Base-by-base conservation (phyloP, 2,888 invertebrate species). In the Carterocephalus palaemon region DNA sequence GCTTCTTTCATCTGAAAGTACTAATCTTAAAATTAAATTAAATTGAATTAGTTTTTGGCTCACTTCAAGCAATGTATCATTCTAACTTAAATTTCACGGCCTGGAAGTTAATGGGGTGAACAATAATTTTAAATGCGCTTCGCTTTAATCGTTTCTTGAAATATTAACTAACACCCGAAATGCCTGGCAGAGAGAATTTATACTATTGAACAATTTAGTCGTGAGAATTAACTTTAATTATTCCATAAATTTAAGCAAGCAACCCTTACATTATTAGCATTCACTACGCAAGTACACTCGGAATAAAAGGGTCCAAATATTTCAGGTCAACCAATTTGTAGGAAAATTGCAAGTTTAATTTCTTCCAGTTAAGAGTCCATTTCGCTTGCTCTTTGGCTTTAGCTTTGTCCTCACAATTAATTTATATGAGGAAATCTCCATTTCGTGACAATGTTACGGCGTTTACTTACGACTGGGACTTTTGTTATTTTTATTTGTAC, bases 231-330 rank as follows among this genome's bases (percentile, higher is more conserved):
- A 80, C 68, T 80, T 79, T 75, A 82, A 83, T 81, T 78, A 80
- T 82, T 75, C 76, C 70, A 80, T 82, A 77, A 83, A 82, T 83
- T 81, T 70, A 63, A 77, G 74, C 70, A 64, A 71, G 69, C 70
- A 63, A 72, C 77, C 74, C 75, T 75, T 74, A 75, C 77, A 75
- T 84, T 78, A 81, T 84, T 83, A 83, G 73, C 79, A 82, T 83
- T 83, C 81, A 79, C 70, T 59, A 68, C 75, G 75, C 72, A 66
- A 79, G 77, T 77, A 77, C 71, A 74, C 60, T 57, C 57, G 67
- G 68, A 75, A 78, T 80, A 75, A 80, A 81, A 79, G 82, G 81
- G 79, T 75, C 67, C 67, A 74, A 79, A 81, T 79, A 76, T 78
- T 79, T 79, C 64, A 76, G 75, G 75, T 78, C 75, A 73, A 75